Conservation (phyloP, 2,888 invertebrate species). For the Camptogramma bilineatum region DNA sequence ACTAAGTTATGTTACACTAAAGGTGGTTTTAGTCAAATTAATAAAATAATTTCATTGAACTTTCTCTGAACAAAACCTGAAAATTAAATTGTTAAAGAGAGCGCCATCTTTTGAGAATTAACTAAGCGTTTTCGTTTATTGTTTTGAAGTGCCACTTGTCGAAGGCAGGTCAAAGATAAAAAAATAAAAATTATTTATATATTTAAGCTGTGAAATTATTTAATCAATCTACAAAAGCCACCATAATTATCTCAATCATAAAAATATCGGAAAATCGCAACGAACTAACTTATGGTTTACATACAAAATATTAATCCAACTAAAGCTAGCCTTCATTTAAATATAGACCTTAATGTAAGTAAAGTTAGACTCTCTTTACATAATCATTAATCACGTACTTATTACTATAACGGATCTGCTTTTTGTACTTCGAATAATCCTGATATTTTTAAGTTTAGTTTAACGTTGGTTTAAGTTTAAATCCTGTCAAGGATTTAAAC, state of each 20-base stretch:
- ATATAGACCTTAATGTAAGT: conserved; percentile 22
- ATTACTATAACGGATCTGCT: conserved; percentile 12
- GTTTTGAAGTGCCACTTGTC: conserved; percentile 7
- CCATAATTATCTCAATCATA: not conserved
- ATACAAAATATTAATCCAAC: not conserved
- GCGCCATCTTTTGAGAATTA: not conserved
- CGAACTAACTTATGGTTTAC: conserved; percentile 25
- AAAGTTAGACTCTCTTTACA: conserved; percentile 19
- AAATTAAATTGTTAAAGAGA: too few species aligned
- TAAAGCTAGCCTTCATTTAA: conserved; percentile 14
- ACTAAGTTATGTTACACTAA: not conserved
- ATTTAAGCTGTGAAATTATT: not conserved
- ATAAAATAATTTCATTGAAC: conserved; percentile 4
- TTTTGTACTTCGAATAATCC: conserved; percentile 20
- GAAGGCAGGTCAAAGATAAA: not conserved
- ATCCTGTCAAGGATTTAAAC: not conserved
- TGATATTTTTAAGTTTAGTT: not conserved
- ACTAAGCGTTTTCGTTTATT: not conserved
- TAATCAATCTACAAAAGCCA: conserved; percentile 1
- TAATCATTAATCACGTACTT: conserved; percentile 17
- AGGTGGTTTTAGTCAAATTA: not conserved
- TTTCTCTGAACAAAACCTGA: not conserved
- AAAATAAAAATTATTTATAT: not conserved
- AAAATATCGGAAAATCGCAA: conserved; percentile 24
- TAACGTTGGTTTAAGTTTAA: not conserved